phyloP scores from a whole-genome alignment of 2,113 vertebrate genomes.

The Hypocryptadius cinnamomeus region DNA sequence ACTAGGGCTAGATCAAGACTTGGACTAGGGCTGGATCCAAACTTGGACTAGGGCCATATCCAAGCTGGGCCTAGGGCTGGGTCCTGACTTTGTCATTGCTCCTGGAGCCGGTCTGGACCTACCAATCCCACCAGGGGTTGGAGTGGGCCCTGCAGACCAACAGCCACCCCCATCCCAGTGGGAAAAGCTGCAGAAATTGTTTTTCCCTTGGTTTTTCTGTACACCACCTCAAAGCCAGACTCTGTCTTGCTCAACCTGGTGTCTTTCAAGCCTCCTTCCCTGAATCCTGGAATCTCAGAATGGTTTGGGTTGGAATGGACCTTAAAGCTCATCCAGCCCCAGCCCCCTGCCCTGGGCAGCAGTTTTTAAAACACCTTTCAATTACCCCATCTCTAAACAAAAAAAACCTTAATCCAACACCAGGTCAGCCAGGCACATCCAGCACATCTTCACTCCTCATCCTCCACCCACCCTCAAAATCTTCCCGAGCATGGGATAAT shows the following conservation, averaged over 20 bases:
- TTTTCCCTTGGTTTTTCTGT: neutral
- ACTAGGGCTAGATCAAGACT: accelerated
- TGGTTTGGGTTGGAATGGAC: neutral
- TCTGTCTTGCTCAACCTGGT: accelerated
- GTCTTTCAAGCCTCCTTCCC: neutral
- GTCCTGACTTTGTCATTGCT: accelerated
- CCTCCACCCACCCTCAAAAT: neutral
- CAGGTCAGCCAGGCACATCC: accelerated
- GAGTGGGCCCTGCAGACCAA: neutral
- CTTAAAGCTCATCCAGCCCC: neutral
- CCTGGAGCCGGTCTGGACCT: accelerated
- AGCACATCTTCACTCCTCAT: no score
- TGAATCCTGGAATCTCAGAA: neutral
- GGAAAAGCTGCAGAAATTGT: neutral
- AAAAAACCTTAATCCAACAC: neutral
- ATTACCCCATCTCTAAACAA: neutral
- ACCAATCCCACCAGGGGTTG: accelerated
- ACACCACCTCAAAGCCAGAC: neutral
- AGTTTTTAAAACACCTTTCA: neutral
- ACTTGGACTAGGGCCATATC: neutral
- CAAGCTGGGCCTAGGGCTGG: no score
- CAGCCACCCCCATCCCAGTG: neutral
- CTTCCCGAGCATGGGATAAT: neutral
- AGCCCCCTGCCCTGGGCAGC: neutral
- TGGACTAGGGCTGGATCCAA: neutral